Conservation (phyloP, 2,888 invertebrate genomes). For the Xylota segnis region DNA sequence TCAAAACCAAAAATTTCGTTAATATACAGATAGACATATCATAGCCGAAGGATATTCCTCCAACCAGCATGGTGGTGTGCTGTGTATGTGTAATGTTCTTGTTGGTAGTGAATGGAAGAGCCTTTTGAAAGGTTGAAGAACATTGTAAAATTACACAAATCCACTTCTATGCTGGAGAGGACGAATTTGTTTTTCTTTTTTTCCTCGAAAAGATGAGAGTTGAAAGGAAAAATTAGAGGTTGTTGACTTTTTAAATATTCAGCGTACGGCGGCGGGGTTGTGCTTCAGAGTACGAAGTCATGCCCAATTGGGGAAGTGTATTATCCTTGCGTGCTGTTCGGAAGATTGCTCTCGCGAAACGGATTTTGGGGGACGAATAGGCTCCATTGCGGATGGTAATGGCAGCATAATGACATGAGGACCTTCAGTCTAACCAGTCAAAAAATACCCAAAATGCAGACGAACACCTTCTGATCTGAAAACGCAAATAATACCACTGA, state of each 20-base stretch:
- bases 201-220: background rate
- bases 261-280: background rate
- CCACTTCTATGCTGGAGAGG: background rate
- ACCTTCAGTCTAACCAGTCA: no score
- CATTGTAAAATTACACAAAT: slow-evolving; percentile 3
- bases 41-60: background rate
- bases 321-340: background rate
- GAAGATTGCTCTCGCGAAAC: no score
- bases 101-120: background rate
- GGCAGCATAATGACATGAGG: no score
- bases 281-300: background rate
- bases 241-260: background rate
- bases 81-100: background rate
- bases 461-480: no score
- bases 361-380: no score
- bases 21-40: background rate
- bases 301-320: background rate
- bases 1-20: background rate
- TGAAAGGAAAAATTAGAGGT: background rate
- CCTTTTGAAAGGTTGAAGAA: slow-evolving; percentile 2
- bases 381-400: no score
- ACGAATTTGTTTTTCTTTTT: background rate
- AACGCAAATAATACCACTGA: no score
- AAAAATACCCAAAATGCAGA: no score
- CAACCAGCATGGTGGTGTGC: background rate